Evolutionary conservation across 2,888 invertebrate genomes (phyloP).

Genomic region (Bellardia bayeri): DNA sequence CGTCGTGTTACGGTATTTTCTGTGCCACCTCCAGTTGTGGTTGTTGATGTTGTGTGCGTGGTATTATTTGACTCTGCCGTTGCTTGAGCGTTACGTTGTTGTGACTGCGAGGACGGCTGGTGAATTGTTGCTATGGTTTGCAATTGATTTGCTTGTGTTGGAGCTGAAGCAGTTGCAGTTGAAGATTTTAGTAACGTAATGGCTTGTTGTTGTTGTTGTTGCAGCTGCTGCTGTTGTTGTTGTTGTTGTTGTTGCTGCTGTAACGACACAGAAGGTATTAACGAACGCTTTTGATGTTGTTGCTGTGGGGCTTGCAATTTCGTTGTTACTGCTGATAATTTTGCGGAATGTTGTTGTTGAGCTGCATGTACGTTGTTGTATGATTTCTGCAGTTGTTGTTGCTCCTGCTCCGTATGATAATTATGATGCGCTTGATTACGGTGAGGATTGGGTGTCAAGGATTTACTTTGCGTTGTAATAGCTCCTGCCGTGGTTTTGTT

Average conservation of each 20-base stretch:
- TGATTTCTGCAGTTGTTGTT: slow-evolving; percentile 58
- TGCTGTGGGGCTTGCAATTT: slow-evolving; percentile 72
- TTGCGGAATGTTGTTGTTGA: slow-evolving; percentile 65
- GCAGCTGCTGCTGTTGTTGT: slow-evolving; percentile 71
- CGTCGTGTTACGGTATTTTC: slow-evolving; percentile 56
- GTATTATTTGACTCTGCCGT: slow-evolving; percentile 70
- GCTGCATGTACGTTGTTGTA: slow-evolving; percentile 65
- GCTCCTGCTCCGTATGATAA: slow-evolving; percentile 57
- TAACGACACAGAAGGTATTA: slow-evolving; percentile 60
- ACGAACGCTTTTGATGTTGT: slow-evolving; percentile 71
- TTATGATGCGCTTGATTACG: slow-evolving; percentile 60
- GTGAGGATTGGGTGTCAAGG: slow-evolving; percentile 51
- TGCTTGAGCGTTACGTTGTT: slow-evolving; percentile 77
- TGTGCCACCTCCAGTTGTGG: slow-evolving; percentile 37
- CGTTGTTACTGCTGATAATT: slow-evolving; percentile 58
- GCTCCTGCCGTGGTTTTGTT: slow-evolving; percentile 65
- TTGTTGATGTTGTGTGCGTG: slow-evolving; percentile 26
- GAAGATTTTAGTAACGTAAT: slow-evolving; percentile 69
- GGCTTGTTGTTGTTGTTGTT: slow-evolving; percentile 74
- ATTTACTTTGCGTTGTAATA: slow-evolving; percentile 51
- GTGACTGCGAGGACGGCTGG: slow-evolving; percentile 78
- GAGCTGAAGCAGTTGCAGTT: slow-evolving; percentile 65
- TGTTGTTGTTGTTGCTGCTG: slow-evolving; percentile 70
- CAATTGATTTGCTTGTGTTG: slow-evolving; percentile 79
- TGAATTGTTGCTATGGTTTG: slow-evolving; percentile 83